phyloP scores from a whole-genome alignment of 1,140 invertebrate species.

The Drosophila sucinea region DNA sequence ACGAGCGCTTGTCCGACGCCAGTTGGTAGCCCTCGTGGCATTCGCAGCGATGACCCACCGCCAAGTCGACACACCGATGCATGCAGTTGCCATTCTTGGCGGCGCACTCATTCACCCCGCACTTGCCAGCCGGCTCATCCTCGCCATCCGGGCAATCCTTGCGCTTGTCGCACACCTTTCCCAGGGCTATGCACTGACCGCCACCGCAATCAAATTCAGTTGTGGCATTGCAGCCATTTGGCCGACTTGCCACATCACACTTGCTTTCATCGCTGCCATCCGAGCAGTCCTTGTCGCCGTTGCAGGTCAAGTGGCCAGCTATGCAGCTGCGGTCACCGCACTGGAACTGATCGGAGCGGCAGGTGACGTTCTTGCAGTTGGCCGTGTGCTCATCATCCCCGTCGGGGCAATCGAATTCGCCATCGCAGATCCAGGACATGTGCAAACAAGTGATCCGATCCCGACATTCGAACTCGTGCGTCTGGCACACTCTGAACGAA shows the following conservation, averaged over 20 bases:
- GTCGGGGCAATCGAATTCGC: conserved; percentile 91
- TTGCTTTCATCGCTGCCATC: conserved; percentile 93
- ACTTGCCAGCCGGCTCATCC: conserved; percentile 90
- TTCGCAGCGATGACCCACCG: conserved; percentile 90
- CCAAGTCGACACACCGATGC: conserved; percentile 91
- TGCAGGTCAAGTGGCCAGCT: conserved; percentile 91
- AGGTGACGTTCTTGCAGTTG: conserved; percentile 89
- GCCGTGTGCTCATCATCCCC: conserved; percentile 89
- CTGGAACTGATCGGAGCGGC: conserved; percentile 92
- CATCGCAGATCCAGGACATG: conserved; percentile 93
- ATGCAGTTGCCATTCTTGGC: conserved; percentile 93
- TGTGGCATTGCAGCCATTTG: conserved; percentile 86
- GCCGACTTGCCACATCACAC: conserved; percentile 83
- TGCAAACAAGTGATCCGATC: conserved; percentile 93
- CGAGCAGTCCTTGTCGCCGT: conserved; percentile 90
- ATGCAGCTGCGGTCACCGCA: conserved; percentile 93
- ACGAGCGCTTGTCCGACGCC: conserved; percentile 87
- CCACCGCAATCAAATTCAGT: conserved; percentile 92
- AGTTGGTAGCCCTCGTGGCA: conserved; percentile 90
- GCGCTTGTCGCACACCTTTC: conserved; percentile 90
- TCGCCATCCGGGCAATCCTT: conserved; percentile 93
- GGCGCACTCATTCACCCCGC: conserved; percentile 90
- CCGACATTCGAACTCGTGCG: conserved; percentile 91
- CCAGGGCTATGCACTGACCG: conserved; percentile 90
- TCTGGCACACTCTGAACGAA: conserved; percentile 84